Evolutionary conservation across 2,113 vertebrate genomes (phyloP).

Genomic region (Micronycteris hirsuta): DNA sequence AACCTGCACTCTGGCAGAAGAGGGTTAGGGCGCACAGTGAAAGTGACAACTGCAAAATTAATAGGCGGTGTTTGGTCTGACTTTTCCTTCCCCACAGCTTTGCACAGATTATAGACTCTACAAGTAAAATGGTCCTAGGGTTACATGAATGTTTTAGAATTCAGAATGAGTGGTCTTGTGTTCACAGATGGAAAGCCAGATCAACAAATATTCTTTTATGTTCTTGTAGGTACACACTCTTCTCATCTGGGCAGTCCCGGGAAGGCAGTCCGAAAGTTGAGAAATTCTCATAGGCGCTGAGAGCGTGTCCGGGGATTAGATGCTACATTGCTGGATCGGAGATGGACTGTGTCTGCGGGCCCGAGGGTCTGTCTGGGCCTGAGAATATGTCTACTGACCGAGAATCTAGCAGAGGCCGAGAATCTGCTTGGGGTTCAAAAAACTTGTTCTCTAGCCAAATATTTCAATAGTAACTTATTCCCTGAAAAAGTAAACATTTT

Average conservation of each 20-base stretch:
- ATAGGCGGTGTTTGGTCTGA: neutral
- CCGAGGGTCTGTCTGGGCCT: neutral
- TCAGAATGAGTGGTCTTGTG: neutral
- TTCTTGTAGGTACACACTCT: neutral
- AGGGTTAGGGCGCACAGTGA: neutral
- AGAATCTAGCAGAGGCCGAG: neutral
- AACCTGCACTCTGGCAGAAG: neutral
- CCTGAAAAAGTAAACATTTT: neutral
- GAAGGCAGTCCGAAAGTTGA: neutral
- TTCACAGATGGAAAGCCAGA: neutral
- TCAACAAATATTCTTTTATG: neutral
- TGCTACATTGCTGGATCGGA: fast-evolving
- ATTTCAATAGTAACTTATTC: neutral
- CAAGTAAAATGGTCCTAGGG: neutral
- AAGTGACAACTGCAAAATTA: neutral
- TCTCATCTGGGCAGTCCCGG: fast-evolving
- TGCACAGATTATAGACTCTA: neutral
- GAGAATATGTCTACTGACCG: neutral
- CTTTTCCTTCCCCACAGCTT: neutral
- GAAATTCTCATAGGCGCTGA: neutral
- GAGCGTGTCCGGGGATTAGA: fast-evolving
- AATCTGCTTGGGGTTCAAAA: neutral
- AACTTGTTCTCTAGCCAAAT: neutral
- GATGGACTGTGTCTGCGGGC: neutral
- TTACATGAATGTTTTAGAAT: neutral